Percentiles rank a stretch among this genome's conserved stretches.
Evolutionary conservation across 2,113 vertebrate genomes (phyloP).

Genomic region (Sorex araneus): DNA sequence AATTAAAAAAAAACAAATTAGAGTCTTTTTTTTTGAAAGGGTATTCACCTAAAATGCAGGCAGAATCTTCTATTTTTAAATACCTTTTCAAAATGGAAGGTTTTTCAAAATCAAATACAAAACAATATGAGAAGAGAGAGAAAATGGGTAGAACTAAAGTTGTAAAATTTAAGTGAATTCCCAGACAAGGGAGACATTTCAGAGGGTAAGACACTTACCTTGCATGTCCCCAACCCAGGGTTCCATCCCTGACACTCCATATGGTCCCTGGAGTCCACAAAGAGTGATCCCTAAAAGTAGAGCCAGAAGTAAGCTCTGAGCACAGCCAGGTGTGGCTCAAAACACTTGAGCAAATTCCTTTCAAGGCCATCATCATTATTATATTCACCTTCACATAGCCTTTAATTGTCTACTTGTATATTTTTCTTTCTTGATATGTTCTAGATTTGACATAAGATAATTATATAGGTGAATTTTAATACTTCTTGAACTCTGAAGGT

Average conservation of each 20-base stretch:
- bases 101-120: not conserved
- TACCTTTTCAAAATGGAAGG: not conserved
- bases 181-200: not conserved
- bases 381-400: not conserved
- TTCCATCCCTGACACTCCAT: no score
- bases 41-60: not conserved
- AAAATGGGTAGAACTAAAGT: not conserved
- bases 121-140: not conserved
- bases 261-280: no score
- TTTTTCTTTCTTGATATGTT: not conserved
- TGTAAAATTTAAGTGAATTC: not conserved
- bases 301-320: no score
- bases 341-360: not conserved
- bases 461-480: not conserved
- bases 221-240: no score
- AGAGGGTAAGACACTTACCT: no score
- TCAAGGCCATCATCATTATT: not conserved
- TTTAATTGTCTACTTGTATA: not conserved
- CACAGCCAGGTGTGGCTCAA: not conserved
- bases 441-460: slow-evolving; percentile 1
- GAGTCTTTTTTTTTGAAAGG: no score
- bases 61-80: not conserved
- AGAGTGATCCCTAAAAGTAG: no score
- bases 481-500: not conserved
- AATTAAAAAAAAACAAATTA: slow-evolving; percentile 10